These are phyloP conservation scores for Archaeoteleia sp. DNA, from an alignment of 2,888 invertebrate species.

Conservation along the genomic window DNA sequence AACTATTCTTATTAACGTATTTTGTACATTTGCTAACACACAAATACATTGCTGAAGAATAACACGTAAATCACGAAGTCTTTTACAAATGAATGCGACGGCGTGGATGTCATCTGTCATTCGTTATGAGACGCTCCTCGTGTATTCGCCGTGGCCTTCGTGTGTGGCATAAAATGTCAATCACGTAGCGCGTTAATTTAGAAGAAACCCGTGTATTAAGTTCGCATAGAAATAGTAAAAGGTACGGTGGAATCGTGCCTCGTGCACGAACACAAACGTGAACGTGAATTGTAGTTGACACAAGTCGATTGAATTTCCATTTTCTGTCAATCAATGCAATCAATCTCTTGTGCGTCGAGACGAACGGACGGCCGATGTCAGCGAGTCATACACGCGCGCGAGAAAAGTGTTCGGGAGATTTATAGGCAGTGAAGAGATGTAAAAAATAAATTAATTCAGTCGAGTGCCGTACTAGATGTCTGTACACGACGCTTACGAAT, in stretches of 20 bases:
- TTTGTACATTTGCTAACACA: too few species aligned
- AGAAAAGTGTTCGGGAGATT: slow-evolving; percentile 22
- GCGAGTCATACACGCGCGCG: slow-evolving; percentile 14
- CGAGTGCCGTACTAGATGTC: not conserved
- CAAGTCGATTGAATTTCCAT: slow-evolving; percentile 41
- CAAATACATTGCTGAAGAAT: too few species aligned
- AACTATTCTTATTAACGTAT: too few species aligned
- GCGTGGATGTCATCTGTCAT: not conserved
- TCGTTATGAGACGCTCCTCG: not conserved
- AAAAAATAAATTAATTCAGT: not conserved
- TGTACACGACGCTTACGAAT: too few species aligned
- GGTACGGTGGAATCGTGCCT: slow-evolving; percentile 3
- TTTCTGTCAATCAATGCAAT: slow-evolving; percentile 45
- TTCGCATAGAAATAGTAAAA: slow-evolving; percentile 20
- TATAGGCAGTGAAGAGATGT: slow-evolving; percentile 4
- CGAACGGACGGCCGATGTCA: slow-evolving; percentile 12
- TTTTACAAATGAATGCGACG: slow-evolving; percentile 1
- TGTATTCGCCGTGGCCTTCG: slow-evolving; percentile 8
- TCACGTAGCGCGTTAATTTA: slow-evolving; percentile 26
- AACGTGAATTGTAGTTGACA: slow-evolving; percentile 38
- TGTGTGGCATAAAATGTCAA: slow-evolving; percentile 37
- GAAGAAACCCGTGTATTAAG: slow-evolving; percentile 1
- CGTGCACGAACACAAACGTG: too few species aligned
- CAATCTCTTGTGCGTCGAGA: slow-evolving; percentile 32
- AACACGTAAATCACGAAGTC: not conserved